These are phyloP conservation scores for Brachypodius melanocephalos DNA, from an alignment of 2,113 vertebrate species.

Conservation along the genomic window DNA sequence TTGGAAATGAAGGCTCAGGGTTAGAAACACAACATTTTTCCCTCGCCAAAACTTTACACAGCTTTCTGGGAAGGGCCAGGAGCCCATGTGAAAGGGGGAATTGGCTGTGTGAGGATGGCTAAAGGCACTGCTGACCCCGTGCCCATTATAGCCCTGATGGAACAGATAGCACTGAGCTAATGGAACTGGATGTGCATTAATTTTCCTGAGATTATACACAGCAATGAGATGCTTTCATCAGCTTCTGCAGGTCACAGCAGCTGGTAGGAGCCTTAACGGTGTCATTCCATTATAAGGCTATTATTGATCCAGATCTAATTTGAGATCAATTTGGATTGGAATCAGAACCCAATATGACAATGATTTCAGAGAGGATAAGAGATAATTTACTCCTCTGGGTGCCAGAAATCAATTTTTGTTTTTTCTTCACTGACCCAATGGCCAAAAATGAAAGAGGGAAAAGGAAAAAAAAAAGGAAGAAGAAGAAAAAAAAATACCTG, in stretches of 20 bases:
- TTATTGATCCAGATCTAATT: constrained; percentile 57
- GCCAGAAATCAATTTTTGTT: constrained; percentile 51
- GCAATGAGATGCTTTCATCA: background rate
- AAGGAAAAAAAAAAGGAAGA: no score
- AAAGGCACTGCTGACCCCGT: background rate
- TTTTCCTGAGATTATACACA: constrained; percentile 31
- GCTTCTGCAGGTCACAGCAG: background rate
- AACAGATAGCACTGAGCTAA: background rate
- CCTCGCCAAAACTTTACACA: background rate
- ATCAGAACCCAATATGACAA: constrained; percentile 52
- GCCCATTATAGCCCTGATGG: background rate
- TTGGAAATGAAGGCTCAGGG: constrained; percentile 9
- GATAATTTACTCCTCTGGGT: constrained; percentile 37
- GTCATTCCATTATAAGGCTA: constrained; percentile 42
- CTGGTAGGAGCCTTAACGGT: constrained; percentile 8
- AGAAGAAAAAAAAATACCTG: background rate
- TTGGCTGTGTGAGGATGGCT: background rate
- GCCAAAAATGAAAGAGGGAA: background rate
- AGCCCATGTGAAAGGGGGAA: background rate
- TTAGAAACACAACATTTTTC: constrained; percentile 19
- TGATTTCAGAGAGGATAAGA: constrained; percentile 42
- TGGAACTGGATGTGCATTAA: constrained; percentile 9
- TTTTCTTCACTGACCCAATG: background rate
- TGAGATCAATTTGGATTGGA: constrained; percentile 58
- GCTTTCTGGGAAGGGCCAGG: background rate